Percentiles rank a stretch among this genome's conserved stretches.
Conservation (phyloP, 2,113 vertebrate genomes). For the Marmota monax region DNA sequence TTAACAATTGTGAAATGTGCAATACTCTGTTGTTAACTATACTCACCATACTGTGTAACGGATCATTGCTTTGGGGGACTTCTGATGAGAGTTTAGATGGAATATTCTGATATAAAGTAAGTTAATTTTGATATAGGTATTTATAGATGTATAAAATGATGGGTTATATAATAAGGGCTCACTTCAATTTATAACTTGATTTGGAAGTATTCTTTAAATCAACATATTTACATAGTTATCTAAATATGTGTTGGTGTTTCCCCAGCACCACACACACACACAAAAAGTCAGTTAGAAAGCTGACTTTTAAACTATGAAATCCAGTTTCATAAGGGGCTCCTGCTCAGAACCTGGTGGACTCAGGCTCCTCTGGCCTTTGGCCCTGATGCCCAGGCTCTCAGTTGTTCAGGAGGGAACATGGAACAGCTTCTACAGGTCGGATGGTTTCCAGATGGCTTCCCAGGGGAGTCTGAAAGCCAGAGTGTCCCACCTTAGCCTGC, state of each 20-base stretch:
- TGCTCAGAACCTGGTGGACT: background rate
- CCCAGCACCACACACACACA: too few species aligned
- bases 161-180: background rate
- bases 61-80: background rate
- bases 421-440: background rate
- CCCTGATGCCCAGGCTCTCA: background rate
- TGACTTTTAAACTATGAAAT: constrained; percentile 43
- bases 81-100: background rate
- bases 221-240: background rate
- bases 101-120: background rate
- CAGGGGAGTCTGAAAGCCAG: fast-evolving
- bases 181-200: background rate
- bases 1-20: background rate
- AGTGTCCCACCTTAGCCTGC: constrained; percentile 89
- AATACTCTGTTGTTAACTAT: background rate
- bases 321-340: background rate
- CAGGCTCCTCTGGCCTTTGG: background rate
- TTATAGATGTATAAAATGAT: background rate
- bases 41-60: background rate
- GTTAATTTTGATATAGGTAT: background rate
- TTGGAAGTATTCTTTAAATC: background rate
- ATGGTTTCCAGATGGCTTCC: fast-evolving
- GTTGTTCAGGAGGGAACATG: background rate
- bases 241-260: too few species aligned
- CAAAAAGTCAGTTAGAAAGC: background rate